Evolutionary conservation across 2,113 vertebrate genomes (phyloP), one percentile per base, ranked within the genome.

Genomic region (Litocranius walleri): DNA sequence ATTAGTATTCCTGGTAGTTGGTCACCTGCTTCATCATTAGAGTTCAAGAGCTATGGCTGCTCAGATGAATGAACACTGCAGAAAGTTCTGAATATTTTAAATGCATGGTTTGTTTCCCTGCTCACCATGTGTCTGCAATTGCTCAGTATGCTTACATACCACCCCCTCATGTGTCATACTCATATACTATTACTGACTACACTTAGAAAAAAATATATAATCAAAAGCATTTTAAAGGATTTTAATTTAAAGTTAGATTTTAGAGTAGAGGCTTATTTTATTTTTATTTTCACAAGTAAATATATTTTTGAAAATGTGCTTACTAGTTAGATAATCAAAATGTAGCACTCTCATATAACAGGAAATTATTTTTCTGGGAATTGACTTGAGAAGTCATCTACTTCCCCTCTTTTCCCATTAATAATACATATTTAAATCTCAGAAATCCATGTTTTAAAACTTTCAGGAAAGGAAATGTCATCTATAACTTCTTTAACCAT

Each of bases 1-100:
- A 98, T 97, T 91, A 98, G 91, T 62, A 93, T 95, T 91, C 57
- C 33, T 77, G 36, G 80, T 3, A 92, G 92, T 84, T 1, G 6
- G 95, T 98, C 96, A 97, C 92, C 84, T 95, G 83, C 43, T 98
- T 98, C 88, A 94, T 97, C 98, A 97, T 98, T 98, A 91, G 29
- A 89, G 74, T 91, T 98, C 92, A 96, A n/a, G 40, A 43, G 36
- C 23, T 96, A 40, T 84, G 64, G 14, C 30, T 97, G 52, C 78
- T 92, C 81, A 95, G 30, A 3, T 98, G 92, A 97, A 97, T 40
- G 94, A 98, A 97, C 6, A 45, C 33, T 78, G 74, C 36, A 56
- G 81, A 83, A 84, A 64, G 88, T 96, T 96, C 62, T 94, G 94
- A 98, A 97, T 95, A 98, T 89, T 98, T 90, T 91, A 97, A 98